Percentiles rank a stretch among this genome's conserved stretches.
phyloP scores from a whole-genome alignment of 2,113 vertebrate genomes.

The Pantherophis guttatus region DNA sequence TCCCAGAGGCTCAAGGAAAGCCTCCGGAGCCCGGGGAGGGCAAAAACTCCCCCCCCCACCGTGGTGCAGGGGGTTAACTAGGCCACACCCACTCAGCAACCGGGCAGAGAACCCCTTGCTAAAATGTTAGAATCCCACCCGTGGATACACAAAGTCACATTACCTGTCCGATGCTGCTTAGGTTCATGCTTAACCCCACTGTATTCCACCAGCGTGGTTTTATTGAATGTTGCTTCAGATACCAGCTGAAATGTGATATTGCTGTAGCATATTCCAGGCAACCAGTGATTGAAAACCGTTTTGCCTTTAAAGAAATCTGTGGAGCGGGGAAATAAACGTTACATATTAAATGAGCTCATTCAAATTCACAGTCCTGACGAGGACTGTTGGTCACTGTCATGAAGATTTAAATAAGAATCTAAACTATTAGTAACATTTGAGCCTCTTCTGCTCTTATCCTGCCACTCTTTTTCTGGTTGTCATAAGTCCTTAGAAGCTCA shows the following conservation, averaged over 20 bases:
- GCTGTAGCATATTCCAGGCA: slow-evolving; percentile 90
- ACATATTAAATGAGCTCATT: slow-evolving; percentile 20
- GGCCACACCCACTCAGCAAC: too few species aligned
- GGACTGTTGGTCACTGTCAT: neutral
- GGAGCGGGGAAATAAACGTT: slow-evolving; percentile 25
- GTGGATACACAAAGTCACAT: neutral
- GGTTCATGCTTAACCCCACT: slow-evolving; percentile 84
- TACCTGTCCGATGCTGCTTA: slow-evolving; percentile 87
- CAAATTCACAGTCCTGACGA: neutral
- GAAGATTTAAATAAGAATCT: neutral
- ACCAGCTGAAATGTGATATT: slow-evolving; percentile 94
- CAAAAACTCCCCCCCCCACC: too few species aligned
- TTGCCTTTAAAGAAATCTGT: slow-evolving; percentile 91
- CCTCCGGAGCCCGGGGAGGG: too few species aligned
- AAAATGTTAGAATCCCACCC: too few species aligned
- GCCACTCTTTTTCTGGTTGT: neutral
- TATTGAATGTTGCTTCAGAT: slow-evolving; percentile 87
- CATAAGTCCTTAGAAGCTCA: neutral
- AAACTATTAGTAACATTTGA: neutral
- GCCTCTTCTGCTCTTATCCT: neutral
- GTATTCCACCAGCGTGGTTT: slow-evolving; percentile 77
- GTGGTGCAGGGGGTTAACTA: too few species aligned
- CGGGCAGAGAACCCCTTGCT: too few species aligned
- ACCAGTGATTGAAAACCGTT: slow-evolving; percentile 95
- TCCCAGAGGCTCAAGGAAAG: too few species aligned